Evolutionary conservation across 2,888 invertebrate species (phyloP), one percentile per base, ranked within the genome.

Genomic region (Zygothrica quintamaculata): DNA sequence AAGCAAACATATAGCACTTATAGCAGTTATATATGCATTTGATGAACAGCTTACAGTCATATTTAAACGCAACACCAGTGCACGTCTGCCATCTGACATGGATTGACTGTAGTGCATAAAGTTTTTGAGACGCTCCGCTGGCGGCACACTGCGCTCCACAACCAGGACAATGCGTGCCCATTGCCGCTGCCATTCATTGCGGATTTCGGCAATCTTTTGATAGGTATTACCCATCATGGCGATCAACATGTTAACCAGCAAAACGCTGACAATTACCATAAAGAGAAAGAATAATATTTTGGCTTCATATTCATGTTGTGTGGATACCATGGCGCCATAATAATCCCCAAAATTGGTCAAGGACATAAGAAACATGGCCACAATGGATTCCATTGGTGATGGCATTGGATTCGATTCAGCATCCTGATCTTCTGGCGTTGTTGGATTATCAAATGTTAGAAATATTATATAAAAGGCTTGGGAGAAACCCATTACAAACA

Each of bases 221-320:
- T 99, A 99, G 1, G 99, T 99, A 91, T 99, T 99, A 0, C 99
- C 99, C 99, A 99, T 99, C 99, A 99, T 99, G 69, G 99, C 99
- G 88, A 99, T 99, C 91, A 99, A 93, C 97, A 99, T 98, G 93
- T 99, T 99, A 47, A 99, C 97, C 58, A 99, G 92, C 26, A 99
- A 92, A 61, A 99, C 95, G 0, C 98, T 97, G 13, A 99, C 99
- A 89, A 99, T 96, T 56, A 96, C 96, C 98, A 99, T 99, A 92
- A 98, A 99, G 29, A 98, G 93, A n/a, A 99, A 96, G 92, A 99
- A 99, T 9, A 99, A 92, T 11, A 96, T 92, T 95, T 98, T 98
- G 9, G 97, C 97, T 88, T 96, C 95, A 66, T 94, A 93, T 89
- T 96, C 96, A 89, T 98, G 96, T 82, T 96, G 95, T 0, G 98